These are phyloP conservation scores for Tyria jacobaeae DNA, from an alignment of 2,888 invertebrate genomes.

Conservation along the genomic window DNA sequence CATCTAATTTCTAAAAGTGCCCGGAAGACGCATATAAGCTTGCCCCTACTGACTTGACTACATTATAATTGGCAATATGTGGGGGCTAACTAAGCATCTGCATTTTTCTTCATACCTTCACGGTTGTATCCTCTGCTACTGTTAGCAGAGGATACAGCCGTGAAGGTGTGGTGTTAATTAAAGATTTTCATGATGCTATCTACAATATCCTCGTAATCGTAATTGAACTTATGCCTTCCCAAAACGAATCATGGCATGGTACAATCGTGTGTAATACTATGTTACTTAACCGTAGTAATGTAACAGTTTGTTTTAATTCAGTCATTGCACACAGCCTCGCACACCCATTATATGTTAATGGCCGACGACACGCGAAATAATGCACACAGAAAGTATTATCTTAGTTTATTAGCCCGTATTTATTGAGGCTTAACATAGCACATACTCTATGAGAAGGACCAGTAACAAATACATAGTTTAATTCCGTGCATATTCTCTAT, in stretches of 20 bases:
- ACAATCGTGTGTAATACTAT: constrained; percentile 38
- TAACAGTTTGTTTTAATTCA: constrained; percentile 71
- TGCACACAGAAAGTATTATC: constrained; percentile 57
- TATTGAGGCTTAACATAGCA: not conserved
- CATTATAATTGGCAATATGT: no score
- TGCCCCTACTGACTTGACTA: no score
- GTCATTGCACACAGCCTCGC: constrained; percentile 59
- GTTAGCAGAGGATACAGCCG: no score
- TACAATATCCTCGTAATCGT: constrained; percentile 1
- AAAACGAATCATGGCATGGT: constrained; percentile 42
- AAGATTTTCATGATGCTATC: not conserved
- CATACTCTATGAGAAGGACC: not conserved
- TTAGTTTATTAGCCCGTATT: constrained; percentile 21
- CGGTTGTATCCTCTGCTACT: no score
- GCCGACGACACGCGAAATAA: constrained; percentile 69
- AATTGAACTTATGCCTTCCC: constrained; percentile 17
- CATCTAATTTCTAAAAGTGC: no score
- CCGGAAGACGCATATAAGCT: no score
- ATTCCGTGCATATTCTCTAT: not conserved
- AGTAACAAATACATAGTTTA: not conserved
- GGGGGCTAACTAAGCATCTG: no score
- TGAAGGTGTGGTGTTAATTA: not conserved
- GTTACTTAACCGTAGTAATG: constrained; percentile 65
- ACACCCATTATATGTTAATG: constrained; percentile 75
- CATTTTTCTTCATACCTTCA: no score